Evolutionary conservation across 2,797 vertebrate species (phyloP).

Genomic region (Ambastaia sidthimunki): DNA sequence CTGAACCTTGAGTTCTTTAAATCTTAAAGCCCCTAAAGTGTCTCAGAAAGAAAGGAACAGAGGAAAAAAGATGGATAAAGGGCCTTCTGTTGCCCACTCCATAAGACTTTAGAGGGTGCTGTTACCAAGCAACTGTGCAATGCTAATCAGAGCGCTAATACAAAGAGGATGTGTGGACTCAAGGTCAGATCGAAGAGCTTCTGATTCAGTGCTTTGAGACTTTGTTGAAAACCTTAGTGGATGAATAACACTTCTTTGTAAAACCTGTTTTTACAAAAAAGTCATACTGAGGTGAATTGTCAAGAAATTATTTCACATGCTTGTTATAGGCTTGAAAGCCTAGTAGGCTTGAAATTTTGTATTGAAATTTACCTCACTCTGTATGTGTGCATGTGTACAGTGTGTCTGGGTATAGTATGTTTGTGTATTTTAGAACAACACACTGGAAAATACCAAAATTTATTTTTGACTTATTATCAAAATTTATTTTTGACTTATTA

Average conservation of each 20-base stretch:
- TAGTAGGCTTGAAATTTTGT: background rate
- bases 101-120: constrained; percentile 38
- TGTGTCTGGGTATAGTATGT: no score
- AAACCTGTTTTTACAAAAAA: background rate
- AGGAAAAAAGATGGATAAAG: constrained; percentile 50
- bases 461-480: background rate
- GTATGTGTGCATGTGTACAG: background rate
- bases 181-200: background rate
- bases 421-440: background rate
- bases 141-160: constrained; percentile 43
- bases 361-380: no score
- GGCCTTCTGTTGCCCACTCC: constrained; percentile 51
- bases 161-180: constrained; percentile 14
- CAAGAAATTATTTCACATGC: background rate
- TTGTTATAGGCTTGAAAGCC: background rate
- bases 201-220: background rate
- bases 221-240: background rate
- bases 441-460: background rate
- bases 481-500: background rate
- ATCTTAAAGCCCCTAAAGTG: constrained; percentile 41
- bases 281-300: no score
- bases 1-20: constrained; percentile 38
- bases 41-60: constrained; percentile 21
- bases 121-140: constrained; percentile 59
- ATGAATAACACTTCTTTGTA: background rate